Conservation (phyloP, 2,888 invertebrate species). For the Zaprionus bogoriensis region DNA sequence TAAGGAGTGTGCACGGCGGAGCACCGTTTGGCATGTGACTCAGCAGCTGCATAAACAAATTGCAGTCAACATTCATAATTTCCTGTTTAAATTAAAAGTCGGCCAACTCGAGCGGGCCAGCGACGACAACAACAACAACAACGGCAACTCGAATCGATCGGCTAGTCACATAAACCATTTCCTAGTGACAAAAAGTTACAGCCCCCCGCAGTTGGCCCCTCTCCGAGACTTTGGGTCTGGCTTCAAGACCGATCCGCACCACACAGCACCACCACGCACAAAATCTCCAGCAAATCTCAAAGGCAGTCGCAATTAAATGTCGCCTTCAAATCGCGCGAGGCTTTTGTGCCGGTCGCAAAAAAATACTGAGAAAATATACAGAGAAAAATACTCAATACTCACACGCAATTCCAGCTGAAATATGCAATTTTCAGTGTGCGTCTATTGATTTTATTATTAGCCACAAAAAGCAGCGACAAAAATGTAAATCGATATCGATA, state of each 20-base stretch:
- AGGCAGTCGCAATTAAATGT: conserved; percentile 70
- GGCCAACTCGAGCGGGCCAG: conserved; percentile 40
- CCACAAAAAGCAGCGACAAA: conserved; percentile 56
- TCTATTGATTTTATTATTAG: conserved; percentile 75
- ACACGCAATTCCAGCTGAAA: conserved; percentile 16
- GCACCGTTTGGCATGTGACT: conserved; percentile 41
- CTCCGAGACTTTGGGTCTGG: conserved; percentile 21
- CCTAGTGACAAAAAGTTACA: conserved; percentile 74
- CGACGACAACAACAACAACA: conserved; percentile 8
- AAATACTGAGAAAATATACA: conserved; percentile 1
- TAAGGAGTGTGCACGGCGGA: not conserved
- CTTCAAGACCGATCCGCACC: conserved; percentile 24
- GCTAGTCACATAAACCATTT: conserved; percentile 71
- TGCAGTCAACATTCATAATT: conserved; percentile 76
- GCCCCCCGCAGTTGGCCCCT: not conserved
- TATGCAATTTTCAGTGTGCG: conserved; percentile 72
- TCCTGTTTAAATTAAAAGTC: conserved; percentile 75
- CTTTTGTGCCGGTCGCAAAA: too few relatives aligned
- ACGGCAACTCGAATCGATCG: conserved; percentile 21
- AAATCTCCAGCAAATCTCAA: conserved; percentile 39
- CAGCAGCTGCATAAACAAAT: conserved; percentile 78
- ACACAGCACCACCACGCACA: conserved; percentile 47
- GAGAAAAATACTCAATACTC: conserved; percentile 2
- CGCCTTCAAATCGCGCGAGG: conserved; percentile 61
- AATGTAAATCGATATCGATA: conserved; percentile 72